These are phyloP conservation scores for Hirtodrosophila trivittata DNA, from an alignment of 2,888 invertebrate genomes.

Conservation along the genomic window DNA sequence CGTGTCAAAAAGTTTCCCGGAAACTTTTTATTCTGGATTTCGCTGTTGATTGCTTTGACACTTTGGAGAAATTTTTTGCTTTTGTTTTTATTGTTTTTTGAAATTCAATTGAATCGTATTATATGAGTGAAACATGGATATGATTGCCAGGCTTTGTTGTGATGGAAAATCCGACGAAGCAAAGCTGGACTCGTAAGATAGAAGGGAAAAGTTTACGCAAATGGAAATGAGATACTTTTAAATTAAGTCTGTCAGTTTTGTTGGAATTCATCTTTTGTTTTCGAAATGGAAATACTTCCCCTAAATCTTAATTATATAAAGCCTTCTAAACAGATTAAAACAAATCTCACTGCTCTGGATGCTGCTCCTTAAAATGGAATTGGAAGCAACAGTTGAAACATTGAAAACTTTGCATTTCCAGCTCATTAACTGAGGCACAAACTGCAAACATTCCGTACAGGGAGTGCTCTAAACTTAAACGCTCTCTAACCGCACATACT, in stretches of 20 bases:
- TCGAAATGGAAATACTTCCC: too few species aligned
- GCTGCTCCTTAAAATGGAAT: too few species aligned
- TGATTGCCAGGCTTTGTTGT: slow-evolving; percentile 53
- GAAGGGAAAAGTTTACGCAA: neutral
- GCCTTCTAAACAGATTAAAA: too few species aligned
- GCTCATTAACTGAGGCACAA: slow-evolving; percentile 72
- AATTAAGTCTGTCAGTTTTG: neutral
- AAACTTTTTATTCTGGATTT: slow-evolving; percentile 50
- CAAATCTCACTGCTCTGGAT: too few species aligned
- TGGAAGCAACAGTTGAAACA: slow-evolving; percentile 34
- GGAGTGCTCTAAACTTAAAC: slow-evolving; percentile 16
- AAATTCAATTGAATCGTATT: slow-evolving; percentile 71
- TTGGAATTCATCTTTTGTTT: neutral
- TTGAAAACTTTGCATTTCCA: slow-evolving; percentile 66
- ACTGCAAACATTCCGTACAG: slow-evolving; percentile 33
- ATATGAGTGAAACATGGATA: slow-evolving; percentile 58
- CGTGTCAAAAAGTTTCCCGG: slow-evolving; percentile 64
- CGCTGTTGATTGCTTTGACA: slow-evolving; percentile 74
- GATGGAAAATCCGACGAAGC: too few species aligned
- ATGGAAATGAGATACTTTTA: slow-evolving; percentile 3
- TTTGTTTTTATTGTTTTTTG: slow-evolving; percentile 23
- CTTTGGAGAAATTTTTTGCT: slow-evolving; percentile 56
- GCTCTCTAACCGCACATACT: slow-evolving; percentile 42
- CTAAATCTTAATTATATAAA: too few species aligned
- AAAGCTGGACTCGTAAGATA: too few species aligned